Base-by-base conservation (phyloP, 1,140 invertebrate genomes). In the Yoshiicerus persimilis region DNA sequence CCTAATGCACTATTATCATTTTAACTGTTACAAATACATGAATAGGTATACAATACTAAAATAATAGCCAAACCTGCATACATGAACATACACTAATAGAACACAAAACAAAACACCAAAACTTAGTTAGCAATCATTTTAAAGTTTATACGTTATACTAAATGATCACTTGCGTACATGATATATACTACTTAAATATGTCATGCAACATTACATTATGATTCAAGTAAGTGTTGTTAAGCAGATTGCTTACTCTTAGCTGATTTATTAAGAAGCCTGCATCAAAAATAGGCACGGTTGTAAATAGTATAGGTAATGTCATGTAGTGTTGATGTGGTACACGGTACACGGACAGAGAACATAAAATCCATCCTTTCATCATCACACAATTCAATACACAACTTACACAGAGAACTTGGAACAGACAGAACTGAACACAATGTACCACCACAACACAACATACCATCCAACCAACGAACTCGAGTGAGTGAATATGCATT, bases 401-500 rank as follows among this genome's bases (percentile, higher is more conserved):
- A 30, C 64, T 56, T 56, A 32, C 66, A 70, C 66, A 47, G 9
- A 11, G 2, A 47, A 47, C 11, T 10, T 47, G 41, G 20, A 47
- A 20, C n/a, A n/a, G n/a, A n/a, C n/a, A 16, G 41, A 47, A 66
- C 62, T 23, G 75, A 34, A 38, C 30, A 80, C 34, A 80, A 80
- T 36, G 75, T 80, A 80, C 34, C 75, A 80, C 75, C 75, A 80
- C 75, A 80, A 36, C 34, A 80, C 16, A 47, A 20, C 64, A 47
- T 47, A 16, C 41, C 41, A 66, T 66, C 64, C 64, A 70, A 70
- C 66, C 75, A 38, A 80, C 75, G 34, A 32, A 80, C 75, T 80
- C 75, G 75, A 80, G 34, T 80, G 75, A 80, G 75, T 80, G 75
- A 80, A 80, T 80, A 80, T 80, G 75, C 75, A 80, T 80, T 80